Base-by-base conservation (phyloP, 2,888 invertebrate species). In the Trichopria drosophilae region DNA sequence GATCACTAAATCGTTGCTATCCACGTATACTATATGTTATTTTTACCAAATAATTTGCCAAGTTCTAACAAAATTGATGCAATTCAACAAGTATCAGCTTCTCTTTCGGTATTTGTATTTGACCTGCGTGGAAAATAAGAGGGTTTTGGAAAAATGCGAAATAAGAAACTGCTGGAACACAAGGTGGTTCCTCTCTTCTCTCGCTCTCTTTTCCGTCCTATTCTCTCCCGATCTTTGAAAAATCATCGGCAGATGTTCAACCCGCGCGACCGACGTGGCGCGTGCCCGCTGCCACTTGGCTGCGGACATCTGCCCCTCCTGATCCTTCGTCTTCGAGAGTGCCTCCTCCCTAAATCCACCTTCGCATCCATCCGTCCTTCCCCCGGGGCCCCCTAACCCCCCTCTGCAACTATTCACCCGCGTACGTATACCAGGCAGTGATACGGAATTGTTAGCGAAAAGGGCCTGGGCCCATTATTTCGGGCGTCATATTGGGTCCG, bases 271-370 rank as follows among this genome's bases (percentile, higher is more conserved):
- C n/a, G n/a, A n/a, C n/a, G 62, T 66, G 72, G 71, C 75, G 73
- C 71, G 72, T 73, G 72, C 72, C 72, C 72, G 73, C 72, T 73
- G 73, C 73, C 75, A 75, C 75, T 75, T 74, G 70, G 73, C 71
- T 66, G 72, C 68, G 63, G 71, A 63, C 63, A 64, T 63, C 53
- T 60, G 62, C 48, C 55, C 67, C 69, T 68, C 68, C 70, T 69
- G 69, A 68, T 68, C 65, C 65, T 58, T 61, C 61, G 2, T 26
- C 26, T 9, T 26, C 26, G n/a, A 10, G 10, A 9, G 9, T n/a
- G 26, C 26, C 26, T n/a, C n/a, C n/a, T n/a, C n/a, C n/a, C n/a
- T n/a, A n/a, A n/a, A n/a, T n/a, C n/a, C n/a, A n/a, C n/a, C n/a
- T n/a, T n/a, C n/a, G n/a, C n/a, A n/a, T 62, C 48, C 58, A 52